Conservation (phyloP, 2,113 vertebrate species). For the Colinus virginianus region DNA sequence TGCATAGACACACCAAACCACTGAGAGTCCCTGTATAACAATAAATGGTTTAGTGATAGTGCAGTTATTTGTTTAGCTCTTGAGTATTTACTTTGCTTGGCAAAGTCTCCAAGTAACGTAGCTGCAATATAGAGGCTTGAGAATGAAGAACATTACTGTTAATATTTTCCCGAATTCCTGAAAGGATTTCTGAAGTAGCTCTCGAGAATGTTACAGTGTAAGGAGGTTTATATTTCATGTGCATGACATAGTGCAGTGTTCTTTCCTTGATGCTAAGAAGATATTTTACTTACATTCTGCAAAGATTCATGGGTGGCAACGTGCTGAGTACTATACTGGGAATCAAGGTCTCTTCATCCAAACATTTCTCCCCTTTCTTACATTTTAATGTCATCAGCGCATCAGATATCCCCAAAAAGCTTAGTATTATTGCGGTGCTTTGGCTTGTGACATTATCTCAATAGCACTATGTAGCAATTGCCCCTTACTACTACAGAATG, state of each 20-base stretch:
- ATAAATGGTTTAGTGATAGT: not conserved
- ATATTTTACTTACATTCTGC: not conserved
- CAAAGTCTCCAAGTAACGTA: not conserved
- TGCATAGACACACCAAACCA: not conserved
- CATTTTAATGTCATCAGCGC: not conserved
- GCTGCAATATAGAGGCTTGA: not conserved
- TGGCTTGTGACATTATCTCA: not conserved
- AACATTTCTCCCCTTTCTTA: not conserved
- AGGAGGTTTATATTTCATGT: not conserved
- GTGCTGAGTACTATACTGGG: not conserved
- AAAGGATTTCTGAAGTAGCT: not conserved
- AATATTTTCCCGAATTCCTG: not conserved
- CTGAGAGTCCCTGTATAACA: not conserved
- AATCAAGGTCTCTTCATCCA: not conserved
- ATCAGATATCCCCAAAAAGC: not conserved
- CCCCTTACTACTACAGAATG: not conserved
- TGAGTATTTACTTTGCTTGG: not conserved
- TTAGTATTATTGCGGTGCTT: not conserved
- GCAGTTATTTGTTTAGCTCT: not conserved
- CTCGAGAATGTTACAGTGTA: not conserved
- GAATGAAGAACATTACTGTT: not conserved
- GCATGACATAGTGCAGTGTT: not conserved
- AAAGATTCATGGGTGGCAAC: not conserved
- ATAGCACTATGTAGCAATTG: not conserved
- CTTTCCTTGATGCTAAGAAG: not conserved